phyloP scores from a whole-genome alignment of 2,888 invertebrate species.

The Nyleta sp. region DNA sequence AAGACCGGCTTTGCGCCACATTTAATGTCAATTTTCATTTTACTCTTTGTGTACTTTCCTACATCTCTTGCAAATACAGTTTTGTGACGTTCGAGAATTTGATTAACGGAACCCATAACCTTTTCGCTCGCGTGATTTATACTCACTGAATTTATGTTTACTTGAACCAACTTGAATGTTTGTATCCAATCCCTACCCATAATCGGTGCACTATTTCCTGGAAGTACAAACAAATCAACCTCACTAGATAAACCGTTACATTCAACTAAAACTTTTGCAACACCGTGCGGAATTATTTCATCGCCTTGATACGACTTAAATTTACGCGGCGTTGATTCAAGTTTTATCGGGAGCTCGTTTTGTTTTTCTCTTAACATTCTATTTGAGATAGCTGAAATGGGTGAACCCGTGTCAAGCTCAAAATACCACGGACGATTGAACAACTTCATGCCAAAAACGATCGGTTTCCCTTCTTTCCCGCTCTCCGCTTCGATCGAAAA shows the following conservation, averaged over 20 bases:
- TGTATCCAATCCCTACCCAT: conserved; percentile 42
- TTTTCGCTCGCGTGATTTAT: conserved; percentile 17
- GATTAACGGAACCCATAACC: not conserved
- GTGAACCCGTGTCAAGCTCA: conserved; percentile 24
- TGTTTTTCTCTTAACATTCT: conserved; percentile 11
- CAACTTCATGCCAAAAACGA: not conserved
- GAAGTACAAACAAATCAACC: conserved; percentile 44
- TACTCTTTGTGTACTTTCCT: conserved; percentile 42
- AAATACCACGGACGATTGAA: conserved; percentile 10
- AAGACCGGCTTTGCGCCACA: conserved; percentile 49
- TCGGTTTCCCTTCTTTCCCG: too few species aligned
- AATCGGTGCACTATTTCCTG: conserved; percentile 46
- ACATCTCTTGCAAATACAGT: conserved; percentile 41
- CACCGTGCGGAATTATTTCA: conserved; percentile 4
- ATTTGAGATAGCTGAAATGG: conserved; percentile 21
- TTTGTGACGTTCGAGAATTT: not conserved
- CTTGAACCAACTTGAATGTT: not conserved
- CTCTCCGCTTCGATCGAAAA: too few species aligned
- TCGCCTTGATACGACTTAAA: conserved; percentile 22
- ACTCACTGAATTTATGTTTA: not conserved
- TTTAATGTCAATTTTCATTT: conserved; percentile 54
- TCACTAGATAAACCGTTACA: not conserved
- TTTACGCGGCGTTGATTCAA: conserved; percentile 12
- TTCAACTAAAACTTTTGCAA: not conserved
- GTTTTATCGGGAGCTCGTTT: conserved; percentile 6